Conservation (phyloP, 2,113 vertebrate genomes). For the Passer domesticus region DNA sequence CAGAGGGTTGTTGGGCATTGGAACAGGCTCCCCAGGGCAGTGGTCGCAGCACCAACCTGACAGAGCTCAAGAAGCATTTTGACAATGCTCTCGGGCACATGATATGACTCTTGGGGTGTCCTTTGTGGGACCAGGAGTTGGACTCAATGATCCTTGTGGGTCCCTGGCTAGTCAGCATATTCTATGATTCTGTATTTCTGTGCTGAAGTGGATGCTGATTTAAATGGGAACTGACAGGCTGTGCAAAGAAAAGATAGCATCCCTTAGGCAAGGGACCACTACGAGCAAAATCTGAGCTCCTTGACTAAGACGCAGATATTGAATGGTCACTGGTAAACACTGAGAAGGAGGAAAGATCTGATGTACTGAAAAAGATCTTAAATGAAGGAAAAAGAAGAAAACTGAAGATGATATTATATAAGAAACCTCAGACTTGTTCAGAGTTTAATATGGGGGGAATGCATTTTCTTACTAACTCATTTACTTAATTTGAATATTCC, state of each 20-base stretch:
- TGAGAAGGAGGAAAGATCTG: background rate
- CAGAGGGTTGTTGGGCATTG: rapidly evolving
- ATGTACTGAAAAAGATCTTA: background rate
- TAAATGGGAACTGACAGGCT: background rate
- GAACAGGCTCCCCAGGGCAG: background rate
- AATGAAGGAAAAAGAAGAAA: background rate
- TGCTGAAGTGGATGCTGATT: background rate
- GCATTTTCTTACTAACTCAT: background rate
- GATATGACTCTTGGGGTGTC: background rate
- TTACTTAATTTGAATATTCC: background rate
- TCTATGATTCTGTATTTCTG: background rate
- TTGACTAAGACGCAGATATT: background rate
- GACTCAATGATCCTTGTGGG: rapidly evolving
- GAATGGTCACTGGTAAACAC: background rate
- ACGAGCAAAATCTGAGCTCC: background rate
- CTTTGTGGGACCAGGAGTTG: rapidly evolving
- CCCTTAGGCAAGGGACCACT: background rate
- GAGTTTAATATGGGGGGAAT: background rate
- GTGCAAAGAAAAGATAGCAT: background rate
- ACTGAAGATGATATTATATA: background rate
- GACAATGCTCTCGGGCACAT: rapidly evolving
- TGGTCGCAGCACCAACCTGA: background rate
- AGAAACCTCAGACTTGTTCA: background rate
- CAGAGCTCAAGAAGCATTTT: rapidly evolving
- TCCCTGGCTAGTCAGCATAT: background rate